A percentile compares a stretch with the other conserved stretches of the same genome.
Conservation (phyloP, 2,797 vertebrate genomes). For the Paratrypauchen microcephalus region DNA sequence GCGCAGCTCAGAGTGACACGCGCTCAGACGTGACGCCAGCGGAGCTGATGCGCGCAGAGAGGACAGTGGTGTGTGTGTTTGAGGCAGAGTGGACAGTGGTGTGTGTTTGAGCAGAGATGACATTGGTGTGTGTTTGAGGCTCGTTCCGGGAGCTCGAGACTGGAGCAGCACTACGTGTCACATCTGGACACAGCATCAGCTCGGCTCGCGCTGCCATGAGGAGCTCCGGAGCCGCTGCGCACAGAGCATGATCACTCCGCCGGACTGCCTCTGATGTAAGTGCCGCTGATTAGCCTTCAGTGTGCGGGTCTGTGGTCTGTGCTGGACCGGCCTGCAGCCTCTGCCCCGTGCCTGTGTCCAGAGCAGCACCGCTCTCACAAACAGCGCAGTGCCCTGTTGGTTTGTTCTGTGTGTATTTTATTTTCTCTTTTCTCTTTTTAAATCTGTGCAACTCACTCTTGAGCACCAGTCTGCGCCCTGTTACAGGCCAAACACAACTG, state of each 20-base stretch:
- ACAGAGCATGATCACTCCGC: conserved; percentile 50
- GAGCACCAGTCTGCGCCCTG: conserved; percentile 1
- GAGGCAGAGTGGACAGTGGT: conserved; percentile 24
- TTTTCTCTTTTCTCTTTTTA: too few relatives aligned
- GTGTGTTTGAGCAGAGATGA: conserved; percentile 25
- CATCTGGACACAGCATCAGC: conserved; percentile 64
- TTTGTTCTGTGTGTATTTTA: conserved; percentile 19
- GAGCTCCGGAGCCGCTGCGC: conserved; percentile 36
- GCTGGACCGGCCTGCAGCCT: conserved; percentile 37
- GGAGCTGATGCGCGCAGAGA: conserved; percentile 57
- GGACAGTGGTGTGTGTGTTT: conserved; percentile 30
- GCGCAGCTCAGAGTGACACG: conserved; percentile 67
- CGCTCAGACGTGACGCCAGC: conserved; percentile 66
- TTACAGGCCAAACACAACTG: not conserved
- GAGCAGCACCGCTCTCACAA: conserved; percentile 22
- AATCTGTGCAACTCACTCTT: conserved; percentile 5
- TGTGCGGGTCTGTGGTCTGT: conserved; percentile 10
- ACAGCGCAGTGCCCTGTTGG: not conserved
- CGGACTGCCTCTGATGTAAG: conserved; percentile 67
- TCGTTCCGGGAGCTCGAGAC: not conserved
- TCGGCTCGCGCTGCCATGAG: conserved; percentile 43
- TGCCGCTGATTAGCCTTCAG: conserved; percentile 25
- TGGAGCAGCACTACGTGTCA: conserved; percentile 39
- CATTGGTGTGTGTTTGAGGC: conserved; percentile 29
- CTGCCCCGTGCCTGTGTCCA: conserved; percentile 19